Conservation (phyloP, 1,140 invertebrate species). For the Luehdorfia chinensis region DNA sequence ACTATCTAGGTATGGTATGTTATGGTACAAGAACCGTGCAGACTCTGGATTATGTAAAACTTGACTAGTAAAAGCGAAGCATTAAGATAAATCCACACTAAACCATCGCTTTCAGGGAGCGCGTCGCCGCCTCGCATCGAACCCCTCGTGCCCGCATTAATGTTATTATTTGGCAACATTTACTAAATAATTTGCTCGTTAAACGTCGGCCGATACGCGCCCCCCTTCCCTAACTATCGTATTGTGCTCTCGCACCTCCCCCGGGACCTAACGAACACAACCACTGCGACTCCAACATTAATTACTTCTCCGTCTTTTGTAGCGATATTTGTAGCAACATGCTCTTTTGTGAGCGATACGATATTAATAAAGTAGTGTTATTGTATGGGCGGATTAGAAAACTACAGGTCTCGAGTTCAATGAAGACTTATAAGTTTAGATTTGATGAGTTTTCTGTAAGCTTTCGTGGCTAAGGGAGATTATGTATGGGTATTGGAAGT, state of each 20-base stretch:
- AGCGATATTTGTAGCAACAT: constrained; percentile 64
- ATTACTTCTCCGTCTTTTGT: constrained; percentile 61
- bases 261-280: constrained; percentile 42
- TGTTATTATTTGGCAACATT: constrained; percentile 76
- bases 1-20: no score
- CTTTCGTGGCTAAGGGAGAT: constrained; percentile 25
- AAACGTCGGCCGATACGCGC: constrained; percentile 60
- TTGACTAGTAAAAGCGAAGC: no score
- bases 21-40: no score
- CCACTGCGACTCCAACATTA: constrained; percentile 61
- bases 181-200: constrained; percentile 76
- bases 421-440: constrained; percentile 44
- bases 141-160: constrained; percentile 51
- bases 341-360: constrained; percentile 62
- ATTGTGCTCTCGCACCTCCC: constrained; percentile 59
- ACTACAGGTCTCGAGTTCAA: constrained; percentile 38
- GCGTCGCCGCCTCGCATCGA: constrained; percentile 22
- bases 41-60: no score
- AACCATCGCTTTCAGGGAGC: constrained; percentile 18
- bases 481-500: constrained; percentile 13
- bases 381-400: constrained; percentile 52
- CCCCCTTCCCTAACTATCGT: constrained; percentile 58
- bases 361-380: constrained; percentile 64
- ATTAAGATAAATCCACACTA: constrained; percentile 19
- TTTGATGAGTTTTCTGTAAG: constrained; percentile 61